Base-by-base conservation (phyloP, 1,140 invertebrate species). In the Metaphire vulgaris region DNA sequence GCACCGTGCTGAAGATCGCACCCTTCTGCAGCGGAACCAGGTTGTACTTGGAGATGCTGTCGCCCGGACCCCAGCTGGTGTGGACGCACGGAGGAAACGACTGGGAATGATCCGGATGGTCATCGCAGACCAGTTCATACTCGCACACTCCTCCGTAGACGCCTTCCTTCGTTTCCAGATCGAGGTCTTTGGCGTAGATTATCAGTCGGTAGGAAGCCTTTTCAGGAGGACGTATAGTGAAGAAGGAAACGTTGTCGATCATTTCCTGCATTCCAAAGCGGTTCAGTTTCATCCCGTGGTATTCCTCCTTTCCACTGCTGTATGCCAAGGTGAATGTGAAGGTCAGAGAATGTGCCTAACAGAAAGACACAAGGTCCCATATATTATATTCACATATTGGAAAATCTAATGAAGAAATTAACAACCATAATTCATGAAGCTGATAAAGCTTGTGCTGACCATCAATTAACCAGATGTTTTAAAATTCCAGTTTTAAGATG, bases 91-190 rank as follows among this genome's bases (percentile, higher is more conserved):
- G 84, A 73, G 86, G 86, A 81, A 84, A 87, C 69, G 84, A 83
- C 34, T 72, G 81, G 76, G 29, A 83, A 79, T 32, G 79, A 71
- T 32, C 29, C 6, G 70, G 79, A 16, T 26, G 31, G 70, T 41
- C 68, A n/a, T 76, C 32, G 15, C 72, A 71, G 15, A 73, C 82
- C 26, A 86, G 81, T 79, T 85, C 83, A 79, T 86, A 87, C 72
- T 87, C 86, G 74, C 85, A 86, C 1, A 87, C 85, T 70, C 85
- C 84, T 26, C 84, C 83, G 77, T 86, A 86, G 14, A 86, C 83
- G 75, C 83, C 84, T 41, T 85, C 85, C 71, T 83, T 85, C 77
- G 82, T 83, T 66, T 83, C 82, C 33, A 81, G 81, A 15, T 81
- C 83, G 78, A 85, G 83, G 74, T 86, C 85, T 74, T 85, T 85